Percentiles rank a stretch among this genome's conserved stretches.
Evolutionary conservation across 2,113 vertebrate species (phyloP).

Genomic region (human): DNA sequence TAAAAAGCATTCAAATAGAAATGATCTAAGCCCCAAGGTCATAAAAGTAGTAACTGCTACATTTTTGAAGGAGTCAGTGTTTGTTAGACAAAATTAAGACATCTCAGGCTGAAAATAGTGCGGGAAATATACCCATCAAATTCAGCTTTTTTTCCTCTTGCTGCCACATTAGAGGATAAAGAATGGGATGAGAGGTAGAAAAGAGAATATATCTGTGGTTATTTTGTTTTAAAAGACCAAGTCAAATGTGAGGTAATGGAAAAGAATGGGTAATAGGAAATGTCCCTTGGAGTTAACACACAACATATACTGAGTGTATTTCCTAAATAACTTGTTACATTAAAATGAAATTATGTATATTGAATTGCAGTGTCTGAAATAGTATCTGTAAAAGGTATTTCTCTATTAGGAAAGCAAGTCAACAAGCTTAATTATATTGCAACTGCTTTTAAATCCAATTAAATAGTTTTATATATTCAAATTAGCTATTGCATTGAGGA

Average conservation of each 20-base stretch:
- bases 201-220: not conserved
- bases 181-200: not conserved
- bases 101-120: not conserved
- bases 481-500: constrained; percentile 5
- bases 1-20: constrained; percentile 2
- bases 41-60: not conserved
- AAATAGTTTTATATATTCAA: constrained; percentile 32
- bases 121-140: not conserved
- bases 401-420: not conserved
- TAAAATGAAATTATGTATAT: constrained; percentile 28
- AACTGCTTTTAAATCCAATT: constrained; percentile 25
- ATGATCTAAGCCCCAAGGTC: not conserved
- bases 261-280: not conserved
- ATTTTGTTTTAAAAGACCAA: not conserved
- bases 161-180: not conserved
- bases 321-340: not conserved
- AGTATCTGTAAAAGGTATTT: not conserved
- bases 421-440: not conserved
- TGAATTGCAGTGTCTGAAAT: not conserved
- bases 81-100: not conserved
- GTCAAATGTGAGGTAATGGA: not conserved
- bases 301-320: not conserved
- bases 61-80: not conserved
- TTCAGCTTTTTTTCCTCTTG: not conserved
- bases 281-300: not conserved